These are phyloP conservation scores for Lagria hirta DNA, from an alignment of 2,888 invertebrate species.

Conservation along the genomic window DNA sequence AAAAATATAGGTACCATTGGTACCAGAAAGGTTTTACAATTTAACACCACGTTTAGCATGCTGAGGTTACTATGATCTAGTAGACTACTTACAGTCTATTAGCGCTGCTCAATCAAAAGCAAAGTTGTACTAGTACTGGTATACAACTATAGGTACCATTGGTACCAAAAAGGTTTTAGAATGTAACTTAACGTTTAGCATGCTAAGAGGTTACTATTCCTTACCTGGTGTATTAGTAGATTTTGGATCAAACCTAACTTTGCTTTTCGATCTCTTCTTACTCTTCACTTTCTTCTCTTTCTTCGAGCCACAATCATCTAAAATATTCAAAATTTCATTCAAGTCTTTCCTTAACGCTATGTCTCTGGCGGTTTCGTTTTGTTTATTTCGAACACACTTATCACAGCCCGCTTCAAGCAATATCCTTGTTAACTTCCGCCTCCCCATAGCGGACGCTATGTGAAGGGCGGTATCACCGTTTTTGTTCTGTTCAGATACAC, in stretches of 20 bases:
- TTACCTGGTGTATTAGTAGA: no score
- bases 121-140: no score
- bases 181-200: no score
- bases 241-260: constrained; percentile 49
- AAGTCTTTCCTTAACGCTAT: constrained; percentile 87
- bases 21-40: no score
- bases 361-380: constrained; percentile 85
- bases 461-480: constrained; percentile 95
- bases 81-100: no score
- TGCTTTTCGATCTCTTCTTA: constrained; percentile 52
- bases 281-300: constrained; percentile 54
- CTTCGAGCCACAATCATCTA: constrained; percentile 57
- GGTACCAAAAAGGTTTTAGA: no score
- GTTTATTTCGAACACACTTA: constrained; percentile 72
- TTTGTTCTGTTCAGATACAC: constrained; percentile 85
- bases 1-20: no score
- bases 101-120: no score
- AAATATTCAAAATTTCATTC: constrained; percentile 78
- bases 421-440: constrained; percentile 87
- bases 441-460: constrained; percentile 91
- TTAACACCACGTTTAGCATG: no score
- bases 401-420: constrained; percentile 85
- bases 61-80: no score
- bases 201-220: no score
- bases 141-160: no score